Conservation (phyloP, 2,888 invertebrate species). For the Myopa tessellatipennis region DNA sequence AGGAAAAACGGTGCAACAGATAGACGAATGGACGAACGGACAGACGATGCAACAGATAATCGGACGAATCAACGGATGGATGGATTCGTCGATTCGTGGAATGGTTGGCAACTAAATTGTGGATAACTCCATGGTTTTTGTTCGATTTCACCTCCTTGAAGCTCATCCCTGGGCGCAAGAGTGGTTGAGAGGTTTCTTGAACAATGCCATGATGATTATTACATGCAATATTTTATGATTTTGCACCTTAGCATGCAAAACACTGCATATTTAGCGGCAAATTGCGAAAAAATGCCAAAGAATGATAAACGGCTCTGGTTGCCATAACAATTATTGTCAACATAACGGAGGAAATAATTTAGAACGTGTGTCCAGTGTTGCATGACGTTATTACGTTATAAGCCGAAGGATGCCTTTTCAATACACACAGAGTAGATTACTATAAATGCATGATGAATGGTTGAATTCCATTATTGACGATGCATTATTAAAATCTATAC, state of each 20-base stretch:
- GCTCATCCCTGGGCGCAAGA: not conserved
- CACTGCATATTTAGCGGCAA: constrained; percentile 34
- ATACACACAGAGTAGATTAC: not conserved
- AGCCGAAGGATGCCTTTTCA: not conserved
- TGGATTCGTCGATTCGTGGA: not conserved
- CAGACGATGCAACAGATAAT: not conserved
- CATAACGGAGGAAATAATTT: constrained; percentile 25
- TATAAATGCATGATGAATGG: not conserved
- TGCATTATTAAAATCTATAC: not conserved
- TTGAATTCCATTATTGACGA: not conserved
- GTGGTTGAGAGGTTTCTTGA: not conserved
- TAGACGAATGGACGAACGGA: not conserved
- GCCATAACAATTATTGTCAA: constrained; percentile 4
- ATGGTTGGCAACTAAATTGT: constrained; percentile 15
- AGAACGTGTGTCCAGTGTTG: constrained; percentile 29
- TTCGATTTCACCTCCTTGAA: not conserved
- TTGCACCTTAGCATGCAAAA: constrained; percentile 19
- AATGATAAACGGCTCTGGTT: not conserved
- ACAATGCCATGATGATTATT: constrained; percentile 26
- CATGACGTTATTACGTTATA: not conserved
- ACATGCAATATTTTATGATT: constrained; percentile 32
- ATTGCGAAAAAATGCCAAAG: constrained; percentile 21
- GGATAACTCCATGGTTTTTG: not conserved
- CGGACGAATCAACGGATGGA: not conserved
- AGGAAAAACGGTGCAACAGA: not conserved